Base-by-base conservation (phyloP, 2,797 vertebrate species). In the Lepus townsendii region DNA sequence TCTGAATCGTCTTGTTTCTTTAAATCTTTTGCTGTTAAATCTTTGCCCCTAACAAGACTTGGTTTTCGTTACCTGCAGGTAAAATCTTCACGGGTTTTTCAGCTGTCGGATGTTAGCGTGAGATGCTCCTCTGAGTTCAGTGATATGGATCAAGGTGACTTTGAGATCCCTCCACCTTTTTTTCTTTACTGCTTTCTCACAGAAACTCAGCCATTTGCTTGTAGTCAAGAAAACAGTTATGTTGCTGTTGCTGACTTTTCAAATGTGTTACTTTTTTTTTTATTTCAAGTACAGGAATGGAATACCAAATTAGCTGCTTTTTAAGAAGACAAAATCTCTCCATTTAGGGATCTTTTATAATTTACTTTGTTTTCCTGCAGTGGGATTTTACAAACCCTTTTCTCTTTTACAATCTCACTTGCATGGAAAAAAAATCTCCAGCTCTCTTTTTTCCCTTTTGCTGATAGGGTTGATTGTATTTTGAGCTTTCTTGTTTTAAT, bases 381-480 rank as follows among this genome's bases (percentile, higher is more conserved):
- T 26, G 50, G 11, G 62, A 80, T 91, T 95, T 95, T 88, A 71
- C 26, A 93, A 89, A 94, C 86, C 83, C 50, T 13, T 52, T 94
- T 91, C 54, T 96, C 73, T 96, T 95, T 90, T 68, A 6, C 26
- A 93, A 90, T 94, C 32, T 94, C 73, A 89, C 69, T 96, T 93
- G 16, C 6, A 4, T 20, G 66, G 94, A 94, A 32, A 96, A 94
- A 65, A 5, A 72, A 83, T 84, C 83, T 32, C 30, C n/a, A 75
- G 7, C 6, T 85, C 47, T 96, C 95, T 50, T 63, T 79, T n/a
- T 62, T 79, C 24, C 27, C n/a, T 82, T 79, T 94, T 7, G 1
- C 69, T 94, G 35, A 71, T 94, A 24, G 71, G 80, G 71, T 97
- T 97, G 96, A 95, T 97, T 97, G 72, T 96, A 86, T 97, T 97